Base-by-base conservation (phyloP, 2,888 invertebrate genomes). In the Drosophila putrida region DNA sequence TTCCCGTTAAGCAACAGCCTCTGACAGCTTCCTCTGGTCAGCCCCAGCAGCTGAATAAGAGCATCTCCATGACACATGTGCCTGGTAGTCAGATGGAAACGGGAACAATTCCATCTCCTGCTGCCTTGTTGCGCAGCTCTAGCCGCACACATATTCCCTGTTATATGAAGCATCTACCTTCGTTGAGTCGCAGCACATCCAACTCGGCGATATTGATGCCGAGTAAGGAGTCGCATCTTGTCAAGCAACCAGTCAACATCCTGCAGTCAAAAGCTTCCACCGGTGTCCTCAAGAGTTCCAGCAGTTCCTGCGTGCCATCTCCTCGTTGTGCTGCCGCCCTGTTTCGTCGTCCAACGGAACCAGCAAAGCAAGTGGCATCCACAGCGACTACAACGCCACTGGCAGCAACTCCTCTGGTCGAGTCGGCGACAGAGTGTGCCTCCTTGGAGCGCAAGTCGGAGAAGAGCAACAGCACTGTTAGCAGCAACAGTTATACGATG, bases 101-200 rank as follows among this genome's bases (percentile, higher is more conserved):
- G 9, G 35, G 35, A 8, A 10, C 35, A 10, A 4, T 35, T 9
- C 43, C 51, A 39, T 15, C 28, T 13, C 20, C 62, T 20, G 54
- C 62, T 6, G 63, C 68, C 3, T 20, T 91, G 6, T 35, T 84
- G 5, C 90, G 91, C 50, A 90, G 91, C 8, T 66, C 85, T 3
- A 91, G 90, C 55, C 91, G 90, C 68, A 91, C 91, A 0, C 91
- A 92, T 71, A 92, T 93, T 81, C 93, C 93, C 8, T 91, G 90
- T 80, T 92, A 91, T 68, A 91, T 91, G 89, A 91, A 91, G 67
- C 90, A 92, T 69, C 64, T 91, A 65, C 90, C 92, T 0, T 83
- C 91, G 11, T 76, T 93, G 4, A 92, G 86, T 66, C 91, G 92
- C 38, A 93, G 93, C 72, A 90, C 88, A 5, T 93, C 93, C 35